Percentiles rank a stretch among this genome's conserved stretches.
These are phyloP conservation scores for Plectus sambesii DNA, from an alignment of 1,140 invertebrate species.

Conservation along the genomic window DNA sequence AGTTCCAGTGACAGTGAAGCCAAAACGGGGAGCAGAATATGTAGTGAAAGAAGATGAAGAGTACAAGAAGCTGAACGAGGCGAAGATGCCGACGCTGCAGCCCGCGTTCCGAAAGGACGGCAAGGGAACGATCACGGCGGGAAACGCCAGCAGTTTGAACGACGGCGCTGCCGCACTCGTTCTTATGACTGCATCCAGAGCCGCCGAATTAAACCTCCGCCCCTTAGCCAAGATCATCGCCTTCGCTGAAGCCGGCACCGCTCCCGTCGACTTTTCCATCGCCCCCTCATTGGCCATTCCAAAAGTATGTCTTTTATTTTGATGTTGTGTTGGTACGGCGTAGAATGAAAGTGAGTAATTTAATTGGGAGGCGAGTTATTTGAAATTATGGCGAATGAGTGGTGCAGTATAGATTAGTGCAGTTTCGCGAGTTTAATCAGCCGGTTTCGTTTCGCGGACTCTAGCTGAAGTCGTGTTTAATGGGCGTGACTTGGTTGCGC, in stretches of 20 bases:
- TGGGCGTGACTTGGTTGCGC: too few species aligned
- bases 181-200: conserved; percentile 58
- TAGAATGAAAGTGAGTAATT: too few species aligned
- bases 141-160: conserved; percentile 92
- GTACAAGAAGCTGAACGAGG: conserved; percentile 56
- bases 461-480: too few species aligned
- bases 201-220: conserved; percentile 48
- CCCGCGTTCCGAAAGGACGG: conserved; percentile 40
- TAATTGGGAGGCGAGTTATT: too few species aligned
- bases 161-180: conserved; percentile 88
- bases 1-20: conserved; percentile 62
- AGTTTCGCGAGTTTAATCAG: too few species aligned
- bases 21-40: conserved; percentile 57
- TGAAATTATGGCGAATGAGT: too few species aligned
- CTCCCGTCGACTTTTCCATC: conserved; percentile 94
- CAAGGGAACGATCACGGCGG: conserved; percentile 84
- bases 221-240: conserved; percentile 61
- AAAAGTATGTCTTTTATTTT: conserved; percentile 52
- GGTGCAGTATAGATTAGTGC: too few species aligned
- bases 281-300: conserved; percentile 83
- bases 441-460: too few species aligned
- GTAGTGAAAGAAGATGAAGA: conserved; percentile 79
- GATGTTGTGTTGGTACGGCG: background rate
- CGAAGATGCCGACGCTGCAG: conserved; percentile 53
- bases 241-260: conserved; percentile 86